Evolutionary conservation across 1,140 invertebrate species (phyloP), one percentile per base, ranked within the genome.

Genomic region (Drosophila pachea): DNA sequence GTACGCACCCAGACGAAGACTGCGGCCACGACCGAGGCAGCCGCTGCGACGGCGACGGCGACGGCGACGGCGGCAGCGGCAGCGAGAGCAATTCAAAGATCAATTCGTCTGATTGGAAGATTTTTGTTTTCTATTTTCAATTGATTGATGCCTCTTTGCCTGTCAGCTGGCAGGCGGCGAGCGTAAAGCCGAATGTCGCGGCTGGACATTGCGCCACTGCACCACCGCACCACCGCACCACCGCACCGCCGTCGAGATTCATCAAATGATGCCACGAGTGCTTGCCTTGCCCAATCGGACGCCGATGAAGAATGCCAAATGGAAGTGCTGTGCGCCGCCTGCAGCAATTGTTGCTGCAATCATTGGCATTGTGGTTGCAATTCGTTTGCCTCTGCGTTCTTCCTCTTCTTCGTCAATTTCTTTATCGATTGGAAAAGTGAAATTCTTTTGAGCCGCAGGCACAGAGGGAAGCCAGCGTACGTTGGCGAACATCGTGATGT

Each of bases 81-180:
- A 43, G 40, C 40, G 11, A 53, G 54, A 60, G 55, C 68, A 65
- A 65, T 59, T 45, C 48, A 76, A 52, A 56, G 58, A 67, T 75
- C 74, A 74, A 82, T 78, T 68, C 62, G 62, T 42, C 71, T 71
- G 74, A 74, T 78, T 77, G 78, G 66, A 77, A 75, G 74, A 32
- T 45, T 56, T 81, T 82, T 78, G 78, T 82, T 81, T 81, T 81
- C 78, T 83, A 77, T 82, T 81, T 78, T 70, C 70, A 74, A 77
- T 74, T 82, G 78, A 81, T 81, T 68, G 74, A 82, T 81, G 78
- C 31, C 31, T 53, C 7, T 38, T 38, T 53, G 36, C 35, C 43
- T 59, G 50, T 68, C 40, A 45, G 48, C 54, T 55, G 42, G 36
- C 63, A 56, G 74, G 53, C 67, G 53, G 53, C 65, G 62, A 68